Evolutionary conservation across 2,888 invertebrate species (phyloP).

Genomic region (Lithosia quadra): DNA sequence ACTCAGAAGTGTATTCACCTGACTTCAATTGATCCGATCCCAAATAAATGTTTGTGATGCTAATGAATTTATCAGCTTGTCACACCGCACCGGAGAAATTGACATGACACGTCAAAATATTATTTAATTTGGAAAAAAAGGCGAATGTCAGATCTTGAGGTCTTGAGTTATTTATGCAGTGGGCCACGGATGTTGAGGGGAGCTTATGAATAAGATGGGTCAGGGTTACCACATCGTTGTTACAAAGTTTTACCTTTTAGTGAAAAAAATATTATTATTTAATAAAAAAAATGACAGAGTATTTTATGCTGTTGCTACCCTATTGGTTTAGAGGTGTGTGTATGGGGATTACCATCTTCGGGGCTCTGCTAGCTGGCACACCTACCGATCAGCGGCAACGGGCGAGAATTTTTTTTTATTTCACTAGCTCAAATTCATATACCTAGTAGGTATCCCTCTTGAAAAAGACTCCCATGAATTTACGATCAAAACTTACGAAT

Average conservation of each 20-base stretch:
- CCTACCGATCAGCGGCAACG: too few relatives aligned
- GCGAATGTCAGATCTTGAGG: constrained; percentile 55
- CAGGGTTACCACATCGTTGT: constrained; percentile 51
- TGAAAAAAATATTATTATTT: neutral
- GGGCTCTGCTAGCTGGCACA: too few relatives aligned
- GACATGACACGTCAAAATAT: constrained; percentile 42
- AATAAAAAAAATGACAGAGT: too few relatives aligned
- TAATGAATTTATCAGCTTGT: constrained; percentile 27
- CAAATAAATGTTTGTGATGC: constrained; percentile 22
- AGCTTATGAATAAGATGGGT: constrained; percentile 70
- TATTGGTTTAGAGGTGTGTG: too few relatives aligned
- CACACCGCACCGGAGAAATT: constrained; percentile 29
- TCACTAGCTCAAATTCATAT: too few relatives aligned
- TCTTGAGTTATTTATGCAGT: constrained; percentile 62
- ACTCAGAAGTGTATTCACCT: constrained; percentile 3
- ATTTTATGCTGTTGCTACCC: too few relatives aligned
- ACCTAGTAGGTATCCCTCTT: too few relatives aligned
- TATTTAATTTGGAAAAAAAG: constrained; percentile 33
- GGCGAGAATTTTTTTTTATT: too few relatives aligned
- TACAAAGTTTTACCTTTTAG: neutral
- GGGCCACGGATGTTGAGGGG: constrained; percentile 59
- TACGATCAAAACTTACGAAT: too few relatives aligned
- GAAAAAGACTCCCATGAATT: too few relatives aligned
- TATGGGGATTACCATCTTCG: too few relatives aligned
- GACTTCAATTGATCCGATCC: constrained; percentile 12